Percentiles rank a stretch among this genome's conserved stretches.
Evolutionary conservation across 2,797 vertebrate genomes (phyloP).

Genomic region (Coilia nasus): DNA sequence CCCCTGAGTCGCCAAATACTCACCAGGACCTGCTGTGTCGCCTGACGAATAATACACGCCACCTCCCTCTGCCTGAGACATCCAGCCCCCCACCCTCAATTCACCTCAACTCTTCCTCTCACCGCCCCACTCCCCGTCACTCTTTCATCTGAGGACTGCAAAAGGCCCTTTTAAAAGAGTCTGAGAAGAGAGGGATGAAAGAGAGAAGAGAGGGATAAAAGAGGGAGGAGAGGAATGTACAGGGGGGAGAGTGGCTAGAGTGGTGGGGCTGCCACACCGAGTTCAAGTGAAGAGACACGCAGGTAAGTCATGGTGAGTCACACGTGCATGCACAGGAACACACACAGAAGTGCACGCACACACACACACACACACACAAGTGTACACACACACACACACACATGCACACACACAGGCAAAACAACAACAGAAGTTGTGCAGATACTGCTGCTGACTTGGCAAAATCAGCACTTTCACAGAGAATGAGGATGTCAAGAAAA

Average conservation of each 20-base stretch:
- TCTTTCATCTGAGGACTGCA: neutral
- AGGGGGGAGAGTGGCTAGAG: neutral
- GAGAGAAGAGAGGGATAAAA: neutral
- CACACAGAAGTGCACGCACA: neutral
- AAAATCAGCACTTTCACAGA: neutral
- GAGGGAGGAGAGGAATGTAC: neutral
- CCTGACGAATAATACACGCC: neutral
- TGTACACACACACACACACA: neutral
- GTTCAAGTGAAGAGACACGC: neutral
- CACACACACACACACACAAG: neutral
- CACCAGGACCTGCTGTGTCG: neutral
- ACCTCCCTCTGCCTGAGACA: neutral
- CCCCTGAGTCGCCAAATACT: neutral
- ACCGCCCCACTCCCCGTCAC: neutral
- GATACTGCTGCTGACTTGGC: neutral
- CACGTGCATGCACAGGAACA: neutral
- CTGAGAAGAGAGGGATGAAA: slow-evolving; percentile 3
- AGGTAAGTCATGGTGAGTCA: neutral
- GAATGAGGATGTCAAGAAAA: neutral
- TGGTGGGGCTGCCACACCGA: neutral
- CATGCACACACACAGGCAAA: neutral
- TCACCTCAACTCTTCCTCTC: neutral
- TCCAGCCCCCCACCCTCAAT: neutral
- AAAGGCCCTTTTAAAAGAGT: neutral
- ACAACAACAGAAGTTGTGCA: neutral